phyloP scores from a whole-genome alignment of 37 sponge, comb jelly and placozoan genomes.

The Oscarella lobularis region DNA sequence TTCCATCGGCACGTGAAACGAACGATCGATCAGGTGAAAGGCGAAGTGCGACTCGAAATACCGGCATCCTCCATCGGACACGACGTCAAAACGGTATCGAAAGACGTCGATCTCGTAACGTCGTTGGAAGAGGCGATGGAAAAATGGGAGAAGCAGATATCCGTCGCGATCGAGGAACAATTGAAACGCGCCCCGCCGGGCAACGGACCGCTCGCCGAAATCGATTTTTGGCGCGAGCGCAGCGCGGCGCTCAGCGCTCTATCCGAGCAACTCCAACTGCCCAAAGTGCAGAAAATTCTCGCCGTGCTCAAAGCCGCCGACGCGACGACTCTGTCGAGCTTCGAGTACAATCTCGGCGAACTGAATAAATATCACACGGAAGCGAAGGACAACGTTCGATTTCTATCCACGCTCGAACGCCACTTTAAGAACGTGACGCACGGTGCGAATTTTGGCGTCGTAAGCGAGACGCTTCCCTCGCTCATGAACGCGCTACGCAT shows the following conservation, averaged over 20 bases:
- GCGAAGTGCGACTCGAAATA: conserved; percentile 83
- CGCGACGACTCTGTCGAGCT: conserved; percentile 41
- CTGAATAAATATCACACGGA: conserved; percentile 84
- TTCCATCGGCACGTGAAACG: conserved; percentile 28
- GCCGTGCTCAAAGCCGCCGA: conserved; percentile 54
- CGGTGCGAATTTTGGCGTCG: conserved; percentile 34
- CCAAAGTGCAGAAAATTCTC: conserved; percentile 44
- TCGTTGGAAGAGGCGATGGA: conserved; percentile 63
- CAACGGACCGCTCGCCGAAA: conserved; percentile 86
- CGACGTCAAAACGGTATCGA: conserved; percentile 29
- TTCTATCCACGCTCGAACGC: conserved; percentile 89
- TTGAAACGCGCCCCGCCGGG: conserved; percentile 62
- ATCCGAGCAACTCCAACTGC: conserved; percentile 82
- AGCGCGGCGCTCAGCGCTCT: conserved; percentile 67
- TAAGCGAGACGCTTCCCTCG: conserved; percentile 81
- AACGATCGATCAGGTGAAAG: conserved; percentile 89
- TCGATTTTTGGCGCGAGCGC: conserved; percentile 96
- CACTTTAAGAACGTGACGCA: conserved; percentile 97
- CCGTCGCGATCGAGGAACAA: conserved; percentile 56
- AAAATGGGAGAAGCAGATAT: conserved; percentile 64
- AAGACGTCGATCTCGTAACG: conserved; percentile 38
- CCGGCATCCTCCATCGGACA: conserved; percentile 45
- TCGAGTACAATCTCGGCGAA: conserved; percentile 76
- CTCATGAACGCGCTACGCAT: conserved; percentile 98
- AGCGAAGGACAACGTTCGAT: conserved; percentile 97